These are phyloP conservation scores for Andrena fulva DNA, from an alignment of 2,888 invertebrate genomes.

Conservation along the genomic window DNA sequence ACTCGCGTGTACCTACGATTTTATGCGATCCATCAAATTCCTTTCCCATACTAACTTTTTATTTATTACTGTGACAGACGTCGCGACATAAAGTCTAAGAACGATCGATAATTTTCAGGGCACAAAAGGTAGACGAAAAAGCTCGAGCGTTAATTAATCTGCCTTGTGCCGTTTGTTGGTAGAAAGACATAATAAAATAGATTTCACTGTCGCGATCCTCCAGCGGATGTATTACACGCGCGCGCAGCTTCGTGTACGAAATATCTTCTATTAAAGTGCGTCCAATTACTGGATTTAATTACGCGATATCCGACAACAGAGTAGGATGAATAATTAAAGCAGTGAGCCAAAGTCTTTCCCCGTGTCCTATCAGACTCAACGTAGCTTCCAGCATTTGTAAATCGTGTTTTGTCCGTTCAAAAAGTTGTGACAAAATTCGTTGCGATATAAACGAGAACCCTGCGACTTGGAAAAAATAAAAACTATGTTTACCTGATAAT, in stretches of 20 bases:
- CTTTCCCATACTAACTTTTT: too few relatives aligned
- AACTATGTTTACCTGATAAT: too few relatives aligned
- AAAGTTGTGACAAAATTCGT: too few relatives aligned
- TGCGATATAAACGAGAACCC: too few relatives aligned
- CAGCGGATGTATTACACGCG: too few relatives aligned
- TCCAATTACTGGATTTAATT: conserved; percentile 3
- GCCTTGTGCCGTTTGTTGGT: neutral
- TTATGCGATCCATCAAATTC: too few relatives aligned
- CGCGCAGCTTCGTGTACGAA: too few relatives aligned
- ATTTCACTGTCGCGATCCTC: conserved; percentile 3
- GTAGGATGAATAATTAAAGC: neutral
- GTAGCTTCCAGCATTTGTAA: too few relatives aligned
- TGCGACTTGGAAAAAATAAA: too few relatives aligned
- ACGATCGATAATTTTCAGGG: neutral
- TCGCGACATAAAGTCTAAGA: neutral
- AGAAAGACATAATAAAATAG: neutral
- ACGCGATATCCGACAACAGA: neutral
- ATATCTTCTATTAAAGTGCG: neutral
- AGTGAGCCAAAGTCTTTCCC: neutral
- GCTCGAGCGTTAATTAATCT: conserved; percentile 3
- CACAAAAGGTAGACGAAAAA: neutral
- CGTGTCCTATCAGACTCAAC: too few relatives aligned
- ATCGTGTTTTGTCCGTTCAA: too few relatives aligned
- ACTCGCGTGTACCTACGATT: too few relatives aligned
- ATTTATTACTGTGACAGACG: neutral